Evolutionary conservation across 2,797 vertebrate genomes (phyloP).

Genomic region (Myotis findleyi): DNA sequence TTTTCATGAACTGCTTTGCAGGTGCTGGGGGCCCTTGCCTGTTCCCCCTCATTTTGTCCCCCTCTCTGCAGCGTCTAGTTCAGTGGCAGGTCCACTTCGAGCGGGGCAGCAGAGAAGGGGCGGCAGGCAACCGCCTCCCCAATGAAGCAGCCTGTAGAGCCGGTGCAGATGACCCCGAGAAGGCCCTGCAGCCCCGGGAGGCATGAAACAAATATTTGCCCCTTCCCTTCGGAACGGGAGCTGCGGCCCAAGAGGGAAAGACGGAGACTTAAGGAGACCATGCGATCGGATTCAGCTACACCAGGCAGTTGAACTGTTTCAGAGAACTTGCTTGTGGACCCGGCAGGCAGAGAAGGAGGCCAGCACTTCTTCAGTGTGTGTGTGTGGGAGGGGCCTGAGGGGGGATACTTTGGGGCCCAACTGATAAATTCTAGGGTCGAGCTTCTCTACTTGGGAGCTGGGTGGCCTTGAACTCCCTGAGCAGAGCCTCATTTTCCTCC

Average conservation of each 20-base stretch:
- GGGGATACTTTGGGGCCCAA: background rate
- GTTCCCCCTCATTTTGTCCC: rapidly evolving
- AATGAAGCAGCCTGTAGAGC: background rate
- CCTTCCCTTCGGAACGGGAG: background rate
- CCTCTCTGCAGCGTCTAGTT: background rate
- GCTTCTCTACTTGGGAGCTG: background rate
- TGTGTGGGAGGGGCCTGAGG: no score
- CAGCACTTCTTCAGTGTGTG: background rate
- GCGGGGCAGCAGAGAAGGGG: background rate
- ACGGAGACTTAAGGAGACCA: background rate
- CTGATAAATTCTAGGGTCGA: background rate
- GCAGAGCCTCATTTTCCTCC: background rate
- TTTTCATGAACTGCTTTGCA: background rate
- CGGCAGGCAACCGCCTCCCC: background rate
- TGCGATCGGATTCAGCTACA: background rate
- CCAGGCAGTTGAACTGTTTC: background rate
- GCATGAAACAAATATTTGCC: background rate
- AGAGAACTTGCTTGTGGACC: background rate
- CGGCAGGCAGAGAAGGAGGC: background rate
- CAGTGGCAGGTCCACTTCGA: background rate
- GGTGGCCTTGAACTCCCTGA: slow-evolving; percentile 20
- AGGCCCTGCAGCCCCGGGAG: background rate
- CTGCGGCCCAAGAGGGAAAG: background rate
- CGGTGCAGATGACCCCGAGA: background rate
- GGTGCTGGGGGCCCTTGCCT: background rate